Conservation (phyloP, 2,888 invertebrate species). For the Caradrina kadenii region DNA sequence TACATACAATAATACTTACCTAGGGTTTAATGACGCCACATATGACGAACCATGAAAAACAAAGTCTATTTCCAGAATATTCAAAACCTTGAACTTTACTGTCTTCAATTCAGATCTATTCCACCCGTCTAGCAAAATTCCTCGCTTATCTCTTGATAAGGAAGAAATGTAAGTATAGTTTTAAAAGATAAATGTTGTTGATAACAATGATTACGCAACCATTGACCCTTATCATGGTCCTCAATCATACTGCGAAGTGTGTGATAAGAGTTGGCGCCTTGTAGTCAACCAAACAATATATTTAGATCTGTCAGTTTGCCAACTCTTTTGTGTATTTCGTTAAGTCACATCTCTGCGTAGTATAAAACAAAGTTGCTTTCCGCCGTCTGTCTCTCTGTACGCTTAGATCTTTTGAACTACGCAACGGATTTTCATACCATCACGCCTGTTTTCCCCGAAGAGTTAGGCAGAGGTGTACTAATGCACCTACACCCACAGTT, state of each 20-base stretch:
- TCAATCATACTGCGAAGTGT: slow-evolving; percentile 35
- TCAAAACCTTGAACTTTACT: slow-evolving; percentile 40
- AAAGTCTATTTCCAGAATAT: slow-evolving; percentile 31
- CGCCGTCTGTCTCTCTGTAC: no score
- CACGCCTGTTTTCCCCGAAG: no score
- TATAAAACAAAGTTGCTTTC: no score
- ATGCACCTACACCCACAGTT: no score
- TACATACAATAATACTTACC: no score
- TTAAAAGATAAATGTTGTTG: not conserved
- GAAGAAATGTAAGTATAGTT: slow-evolving; percentile 33
- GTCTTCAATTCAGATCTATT: not conserved
- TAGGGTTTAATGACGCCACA: slow-evolving; percentile 1
- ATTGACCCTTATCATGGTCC: slow-evolving; percentile 26
- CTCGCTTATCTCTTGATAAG: slow-evolving; percentile 47
- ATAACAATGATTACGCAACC: slow-evolving; percentile 35
- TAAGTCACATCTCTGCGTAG: not conserved
- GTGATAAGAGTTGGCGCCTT: slow-evolving; percentile 59
- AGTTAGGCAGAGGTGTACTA: no score
- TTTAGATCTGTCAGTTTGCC: slow-evolving; percentile 45
- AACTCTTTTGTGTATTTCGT: slow-evolving; percentile 43
- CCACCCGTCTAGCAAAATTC: slow-evolving; percentile 41
- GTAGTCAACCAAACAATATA: slow-evolving; percentile 49
- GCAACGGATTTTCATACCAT: no score
- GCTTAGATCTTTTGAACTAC: no score
- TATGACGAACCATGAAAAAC: not conserved